Conservation (phyloP, 2,113 vertebrate species). For the Pseudolaguvia tuberculata region DNA sequence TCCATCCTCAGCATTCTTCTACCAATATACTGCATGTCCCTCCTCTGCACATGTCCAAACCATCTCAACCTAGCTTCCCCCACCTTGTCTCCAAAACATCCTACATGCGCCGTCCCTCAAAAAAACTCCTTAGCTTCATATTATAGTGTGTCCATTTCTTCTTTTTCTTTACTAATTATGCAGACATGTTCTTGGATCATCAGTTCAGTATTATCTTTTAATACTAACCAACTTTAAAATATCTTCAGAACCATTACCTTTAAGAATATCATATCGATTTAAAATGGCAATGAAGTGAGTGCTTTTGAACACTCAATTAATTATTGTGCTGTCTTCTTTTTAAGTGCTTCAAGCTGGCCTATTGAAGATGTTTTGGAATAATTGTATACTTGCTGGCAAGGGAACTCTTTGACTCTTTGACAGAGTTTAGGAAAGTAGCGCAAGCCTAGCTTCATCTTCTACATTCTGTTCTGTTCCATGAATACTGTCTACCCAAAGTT, state of each 20-base stretch:
- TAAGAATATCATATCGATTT: conserved; percentile 22
- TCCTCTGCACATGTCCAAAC: too few species aligned
- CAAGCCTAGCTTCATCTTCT: conserved; percentile 9
- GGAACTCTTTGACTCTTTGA: conserved; percentile 25
- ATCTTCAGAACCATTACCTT: conserved; percentile 28
- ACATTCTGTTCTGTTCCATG: not conserved
- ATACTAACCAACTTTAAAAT: conserved; percentile 12
- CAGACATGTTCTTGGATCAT: conserved; percentile 16
- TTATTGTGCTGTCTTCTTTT: conserved; percentile 27
- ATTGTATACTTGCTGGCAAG: conserved; percentile 25
- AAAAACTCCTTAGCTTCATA: not conserved
- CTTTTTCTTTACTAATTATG: not conserved
- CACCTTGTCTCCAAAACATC: too few species aligned
- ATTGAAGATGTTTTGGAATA: conserved; percentile 35
- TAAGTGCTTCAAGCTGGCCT: conserved; percentile 29
- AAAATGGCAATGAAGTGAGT: conserved; percentile 24
- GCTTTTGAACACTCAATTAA: conserved; percentile 34
- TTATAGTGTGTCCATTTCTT: not conserved
- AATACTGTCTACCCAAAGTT: conserved; percentile 23
- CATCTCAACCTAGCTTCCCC: too few species aligned
- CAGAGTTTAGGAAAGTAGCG: conserved; percentile 18
- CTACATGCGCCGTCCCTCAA: too few species aligned
- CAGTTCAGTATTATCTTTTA: conserved; percentile 25
- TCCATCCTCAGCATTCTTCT: too few species aligned
- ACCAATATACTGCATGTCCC: too few species aligned